A percentile compares a stretch with the other conserved stretches of the same genome.
phyloP scores from a whole-genome alignment of 37 sponge, comb jelly and placozoan species.

The Lycopodina hypogea region DNA sequence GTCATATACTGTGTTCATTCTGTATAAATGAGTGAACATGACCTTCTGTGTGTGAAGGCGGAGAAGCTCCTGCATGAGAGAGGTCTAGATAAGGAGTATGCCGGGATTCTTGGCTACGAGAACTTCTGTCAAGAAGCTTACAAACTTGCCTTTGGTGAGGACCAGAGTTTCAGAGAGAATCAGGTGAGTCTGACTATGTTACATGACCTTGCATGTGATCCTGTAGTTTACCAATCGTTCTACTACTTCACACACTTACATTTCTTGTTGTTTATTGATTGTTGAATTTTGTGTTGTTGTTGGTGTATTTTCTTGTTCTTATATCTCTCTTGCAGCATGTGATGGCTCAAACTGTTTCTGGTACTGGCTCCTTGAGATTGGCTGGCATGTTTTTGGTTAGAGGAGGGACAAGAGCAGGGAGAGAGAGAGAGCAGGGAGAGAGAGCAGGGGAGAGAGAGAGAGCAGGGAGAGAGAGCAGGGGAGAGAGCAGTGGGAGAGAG shows the following conservation, averaged over 20 bases:
- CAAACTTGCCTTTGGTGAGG: slow-evolving; percentile 76
- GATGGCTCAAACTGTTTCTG: slow-evolving; percentile 84
- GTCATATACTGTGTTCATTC: too few relatives aligned
- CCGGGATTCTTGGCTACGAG: slow-evolving; percentile 81
- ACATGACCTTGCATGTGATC: neutral
- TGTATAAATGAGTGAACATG: too few relatives aligned
- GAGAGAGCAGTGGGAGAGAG: neutral
- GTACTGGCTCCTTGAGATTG: slow-evolving; percentile 86
- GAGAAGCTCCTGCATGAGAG: slow-evolving; percentile 61
- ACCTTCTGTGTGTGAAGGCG: too few relatives aligned
- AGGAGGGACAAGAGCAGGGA: neutral
- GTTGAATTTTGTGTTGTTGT: neutral
- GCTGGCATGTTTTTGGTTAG: slow-evolving; percentile 83
- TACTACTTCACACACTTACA: too few relatives aligned
- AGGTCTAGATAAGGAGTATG: slow-evolving; percentile 93
- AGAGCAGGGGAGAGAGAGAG: neutral
- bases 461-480: neutral
- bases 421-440: neutral
- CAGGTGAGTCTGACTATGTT: slow-evolving; percentile 21
- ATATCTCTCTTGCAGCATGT: slow-evolving; percentile 52
- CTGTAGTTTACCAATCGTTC: too few relatives aligned
- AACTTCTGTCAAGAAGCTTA: slow-evolving; percentile 67
- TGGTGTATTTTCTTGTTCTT: neutral
- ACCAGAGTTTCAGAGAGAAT: slow-evolving; percentile 45
- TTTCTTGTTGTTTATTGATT: too few relatives aligned